These are phyloP conservation scores for Rhadina sibilatrix DNA, from an alignment of 2,113 vertebrate genomes.

Conservation along the genomic window DNA sequence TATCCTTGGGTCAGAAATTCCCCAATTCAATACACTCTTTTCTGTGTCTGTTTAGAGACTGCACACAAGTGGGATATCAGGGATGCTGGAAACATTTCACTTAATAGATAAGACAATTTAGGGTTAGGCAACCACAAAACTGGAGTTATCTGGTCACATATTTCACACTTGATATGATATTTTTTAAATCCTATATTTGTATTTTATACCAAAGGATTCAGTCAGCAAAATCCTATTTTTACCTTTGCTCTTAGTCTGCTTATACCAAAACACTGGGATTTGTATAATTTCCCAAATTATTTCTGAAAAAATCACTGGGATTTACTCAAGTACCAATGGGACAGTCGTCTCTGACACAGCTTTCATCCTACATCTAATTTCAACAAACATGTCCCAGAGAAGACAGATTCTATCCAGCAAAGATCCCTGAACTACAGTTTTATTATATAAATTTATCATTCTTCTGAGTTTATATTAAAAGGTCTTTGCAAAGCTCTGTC, in stretches of 20 bases:
- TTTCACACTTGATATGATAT: neutral
- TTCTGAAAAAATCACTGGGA: neutral
- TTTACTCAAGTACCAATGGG: neutral
- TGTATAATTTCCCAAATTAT: neutral
- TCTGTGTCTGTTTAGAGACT: neutral
- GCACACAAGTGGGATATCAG: neutral
- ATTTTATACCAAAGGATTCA: neutral
- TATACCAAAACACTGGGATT: neutral
- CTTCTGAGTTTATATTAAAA: neutral
- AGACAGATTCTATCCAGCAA: neutral
- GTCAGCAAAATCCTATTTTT: neutral
- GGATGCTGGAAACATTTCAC: neutral
- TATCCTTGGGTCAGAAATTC: neutral
- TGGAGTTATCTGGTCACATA: neutral
- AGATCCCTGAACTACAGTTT: neutral
- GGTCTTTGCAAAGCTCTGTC: neutral
- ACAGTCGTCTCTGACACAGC: neutral
- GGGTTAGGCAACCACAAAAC: neutral
- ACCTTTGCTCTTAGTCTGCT: neutral
- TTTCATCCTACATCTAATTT: neutral
- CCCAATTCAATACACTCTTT: neutral
- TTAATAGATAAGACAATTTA: neutral
- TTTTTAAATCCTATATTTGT: neutral
- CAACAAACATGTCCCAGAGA: neutral
- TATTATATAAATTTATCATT: neutral